These are phyloP conservation scores for Heliconius eleuchia DNA, from an alignment of 1,140 invertebrate genomes.

Conservation along the genomic window DNA sequence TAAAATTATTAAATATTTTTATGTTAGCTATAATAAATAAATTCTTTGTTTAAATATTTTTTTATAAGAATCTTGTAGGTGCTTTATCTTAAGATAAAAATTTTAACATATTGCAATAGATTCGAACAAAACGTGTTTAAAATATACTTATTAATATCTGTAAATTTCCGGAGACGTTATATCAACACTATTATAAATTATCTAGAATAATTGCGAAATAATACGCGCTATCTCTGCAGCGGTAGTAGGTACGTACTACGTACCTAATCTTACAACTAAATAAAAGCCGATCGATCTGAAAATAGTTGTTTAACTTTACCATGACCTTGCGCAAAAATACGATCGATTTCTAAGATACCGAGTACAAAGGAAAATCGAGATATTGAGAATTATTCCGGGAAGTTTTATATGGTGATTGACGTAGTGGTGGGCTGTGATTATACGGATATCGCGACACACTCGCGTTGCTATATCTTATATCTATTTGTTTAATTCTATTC, in stretches of 20 bases:
- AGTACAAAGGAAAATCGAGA: constrained; percentile 65
- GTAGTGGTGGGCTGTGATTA: constrained; percentile 66
- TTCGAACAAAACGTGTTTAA: not conserved
- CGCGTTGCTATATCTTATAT: constrained; percentile 27
- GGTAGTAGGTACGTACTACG: no score
- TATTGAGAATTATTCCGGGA: constrained; percentile 78
- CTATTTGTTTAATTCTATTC: constrained; percentile 34
- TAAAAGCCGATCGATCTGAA: constrained; percentile 42
- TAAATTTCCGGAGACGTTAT: not conserved
- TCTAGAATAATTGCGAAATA: not conserved
- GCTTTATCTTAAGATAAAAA: not conserved
- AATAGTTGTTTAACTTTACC: constrained; percentile 68
- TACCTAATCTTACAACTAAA: constrained; percentile 22
- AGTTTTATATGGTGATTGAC: constrained; percentile 63
- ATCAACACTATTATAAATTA: not conserved
- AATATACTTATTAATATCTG: not conserved
- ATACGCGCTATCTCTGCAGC: not conserved
- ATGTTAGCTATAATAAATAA: not conserved
- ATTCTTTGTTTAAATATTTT: no score
- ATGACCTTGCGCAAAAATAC: constrained; percentile 72
- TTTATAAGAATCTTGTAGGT: no score
- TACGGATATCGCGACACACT: constrained; percentile 64
- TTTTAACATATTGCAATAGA: not conserved
- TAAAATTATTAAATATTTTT: not conserved
- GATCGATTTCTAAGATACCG: constrained; percentile 54